Evolutionary conservation across 2,113 vertebrate genomes (phyloP).

Genomic region (Trogon melanurus): DNA sequence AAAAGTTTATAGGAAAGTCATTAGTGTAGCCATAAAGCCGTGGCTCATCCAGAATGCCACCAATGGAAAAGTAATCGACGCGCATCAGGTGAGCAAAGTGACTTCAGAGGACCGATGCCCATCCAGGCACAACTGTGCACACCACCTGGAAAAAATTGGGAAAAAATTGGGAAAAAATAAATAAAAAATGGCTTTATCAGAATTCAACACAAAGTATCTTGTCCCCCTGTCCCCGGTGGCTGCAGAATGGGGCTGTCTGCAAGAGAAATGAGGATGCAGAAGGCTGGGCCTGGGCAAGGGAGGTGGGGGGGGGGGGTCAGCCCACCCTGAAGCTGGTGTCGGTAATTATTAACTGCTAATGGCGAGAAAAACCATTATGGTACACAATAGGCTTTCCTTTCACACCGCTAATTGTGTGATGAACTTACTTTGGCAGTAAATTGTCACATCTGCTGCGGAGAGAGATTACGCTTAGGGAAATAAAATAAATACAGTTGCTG

Average conservation of each 20-base stretch:
- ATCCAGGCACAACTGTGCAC: fast-evolving
- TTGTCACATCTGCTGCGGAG: conserved; percentile 76
- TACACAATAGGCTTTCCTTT: conserved; percentile 76
- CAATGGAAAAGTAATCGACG: neutral
- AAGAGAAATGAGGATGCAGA: neutral
- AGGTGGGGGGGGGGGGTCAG: neutral
- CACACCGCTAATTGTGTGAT: conserved; percentile 77
- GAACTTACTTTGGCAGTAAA: conserved; percentile 74
- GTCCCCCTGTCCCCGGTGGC: neutral
- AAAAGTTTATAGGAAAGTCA: conserved; percentile 36
- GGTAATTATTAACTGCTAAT: conserved; percentile 79
- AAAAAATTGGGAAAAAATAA: neutral
- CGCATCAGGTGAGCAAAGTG: neutral
- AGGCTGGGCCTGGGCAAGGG: neutral
- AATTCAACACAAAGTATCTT: neutral
- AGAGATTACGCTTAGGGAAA: conserved; percentile 71
- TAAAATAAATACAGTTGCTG: conserved; percentile 68
- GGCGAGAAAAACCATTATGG: conserved; percentile 71
- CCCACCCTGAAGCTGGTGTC: conserved; percentile 14
- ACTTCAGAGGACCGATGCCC: neutral
- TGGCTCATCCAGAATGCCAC: neutral
- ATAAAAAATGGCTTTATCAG: neutral
- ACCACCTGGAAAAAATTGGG: neutral
- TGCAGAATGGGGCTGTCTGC: neutral
- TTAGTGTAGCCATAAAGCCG: neutral